These are phyloP conservation scores for Chrysoperla carnea DNA, from an alignment of 1,140 invertebrate genomes.

Conservation along the genomic window DNA sequence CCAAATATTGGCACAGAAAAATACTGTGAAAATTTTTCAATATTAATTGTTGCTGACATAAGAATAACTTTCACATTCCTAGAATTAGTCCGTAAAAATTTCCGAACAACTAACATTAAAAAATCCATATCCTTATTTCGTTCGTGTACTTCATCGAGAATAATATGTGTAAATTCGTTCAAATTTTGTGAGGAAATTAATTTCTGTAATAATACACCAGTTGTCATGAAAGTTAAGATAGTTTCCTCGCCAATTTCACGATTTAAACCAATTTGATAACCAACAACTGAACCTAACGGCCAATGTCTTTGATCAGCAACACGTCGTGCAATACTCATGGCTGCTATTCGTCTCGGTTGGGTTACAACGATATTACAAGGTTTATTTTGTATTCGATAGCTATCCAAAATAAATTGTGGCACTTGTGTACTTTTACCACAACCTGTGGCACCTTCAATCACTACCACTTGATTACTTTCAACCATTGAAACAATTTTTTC, in stretches of 20 bases:
- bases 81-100: conserved; percentile 55
- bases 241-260: conserved; percentile 44
- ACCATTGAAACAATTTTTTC: conserved; percentile 24
- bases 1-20: conserved; percentile 35
- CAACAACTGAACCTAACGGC: conserved; percentile 62
- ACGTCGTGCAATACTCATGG: conserved; percentile 70
- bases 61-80: conserved; percentile 57
- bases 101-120: conserved; percentile 68
- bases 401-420: conserved; percentile 74
- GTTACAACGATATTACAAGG: conserved; percentile 68
- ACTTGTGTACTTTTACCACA: conserved; percentile 63
- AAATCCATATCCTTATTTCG: conserved; percentile 87
- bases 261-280: conserved; percentile 53
- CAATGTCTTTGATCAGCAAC: conserved; percentile 69
- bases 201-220: conserved; percentile 55
- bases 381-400: conserved; percentile 32
- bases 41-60: conserved; percentile 78
- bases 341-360: conserved; percentile 79
- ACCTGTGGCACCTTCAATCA: conserved; percentile 82
- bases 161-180: conserved; percentile 70
- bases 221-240: conserved; percentile 72
- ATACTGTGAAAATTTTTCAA: conserved; percentile 51
- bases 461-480: conserved; percentile 42
- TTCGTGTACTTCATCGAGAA: conserved; percentile 93
- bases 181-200: conserved; percentile 47